Evolutionary conservation across 1,140 invertebrate genomes (phyloP).

Genomic region (Sitodiplosis mosellana): DNA sequence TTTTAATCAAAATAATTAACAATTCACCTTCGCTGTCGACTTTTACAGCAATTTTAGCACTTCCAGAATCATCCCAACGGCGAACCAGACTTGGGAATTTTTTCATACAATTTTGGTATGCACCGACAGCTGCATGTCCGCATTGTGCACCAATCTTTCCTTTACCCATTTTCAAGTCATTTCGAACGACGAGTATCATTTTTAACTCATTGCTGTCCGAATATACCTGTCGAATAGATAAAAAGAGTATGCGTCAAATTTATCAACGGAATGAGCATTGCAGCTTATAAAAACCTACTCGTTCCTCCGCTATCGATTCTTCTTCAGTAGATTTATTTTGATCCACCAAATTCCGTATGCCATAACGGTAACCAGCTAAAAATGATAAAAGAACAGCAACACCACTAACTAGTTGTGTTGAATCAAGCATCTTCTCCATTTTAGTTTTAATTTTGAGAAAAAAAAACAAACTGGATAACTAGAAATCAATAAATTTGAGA

Average conservation of each 20-base stretch:
- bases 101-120: slow-evolving; percentile 46
- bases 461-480: too few species aligned
- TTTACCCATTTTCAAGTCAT: slow-evolving; percentile 85
- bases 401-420: slow-evolving; percentile 22
- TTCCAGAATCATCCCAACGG: slow-evolving; percentile 58
- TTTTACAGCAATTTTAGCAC: slow-evolving; percentile 68
- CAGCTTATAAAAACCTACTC: not conserved
- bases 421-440: slow-evolving; percentile 14
- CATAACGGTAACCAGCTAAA: slow-evolving; percentile 23
- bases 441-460: not conserved
- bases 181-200: slow-evolving; percentile 71
- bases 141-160: slow-evolving; percentile 89
- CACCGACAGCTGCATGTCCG: slow-evolving; percentile 70
- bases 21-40: slow-evolving; percentile 45
- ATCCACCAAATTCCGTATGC: slow-evolving; percentile 12
- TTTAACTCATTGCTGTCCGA: slow-evolving; percentile 39
- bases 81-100: slow-evolving; percentile 42
- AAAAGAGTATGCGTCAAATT: not conserved
- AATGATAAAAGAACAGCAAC: slow-evolving; percentile 23
- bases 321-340: not conserved
- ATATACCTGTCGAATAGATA: slow-evolving; percentile 8
- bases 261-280: not conserved
- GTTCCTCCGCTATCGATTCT: not conserved
- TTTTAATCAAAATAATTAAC: too few species aligned
- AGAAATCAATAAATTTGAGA: too few species aligned